These are phyloP conservation scores for Cirrhinus molitorella DNA, from an alignment of 2,797 vertebrate genomes.

Conservation along the genomic window DNA sequence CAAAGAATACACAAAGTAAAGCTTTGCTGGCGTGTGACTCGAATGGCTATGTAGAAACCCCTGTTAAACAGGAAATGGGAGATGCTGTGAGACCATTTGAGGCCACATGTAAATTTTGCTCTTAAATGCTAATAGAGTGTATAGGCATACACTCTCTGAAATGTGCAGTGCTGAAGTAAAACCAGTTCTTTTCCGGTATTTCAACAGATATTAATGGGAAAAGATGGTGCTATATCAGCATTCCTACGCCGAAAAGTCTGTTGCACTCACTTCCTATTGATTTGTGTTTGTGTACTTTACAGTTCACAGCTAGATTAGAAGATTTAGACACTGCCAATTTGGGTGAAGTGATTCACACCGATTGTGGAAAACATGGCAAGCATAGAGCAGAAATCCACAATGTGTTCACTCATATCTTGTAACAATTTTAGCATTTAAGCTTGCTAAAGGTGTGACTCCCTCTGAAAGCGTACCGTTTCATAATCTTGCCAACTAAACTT, in stretches of 20 bases:
- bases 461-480: background rate
- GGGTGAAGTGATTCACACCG: background rate
- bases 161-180: background rate
- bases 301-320: background rate
- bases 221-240: background rate
- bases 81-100: background rate
- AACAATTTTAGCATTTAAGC: background rate
- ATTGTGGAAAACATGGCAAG: constrained; percentile 10
- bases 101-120: background rate
- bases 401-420: background rate
- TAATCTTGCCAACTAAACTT: background rate
- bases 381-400: background rate
- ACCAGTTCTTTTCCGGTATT: background rate
- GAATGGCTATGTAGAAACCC: background rate
- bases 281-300: background rate
- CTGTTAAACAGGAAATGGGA: constrained; percentile 4
- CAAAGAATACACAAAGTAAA: background rate
- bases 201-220: background rate
- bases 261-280: background rate
- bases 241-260: background rate
- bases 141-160: too few relatives aligned
- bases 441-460: background rate
- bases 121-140: background rate
- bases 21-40: background rate
- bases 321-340: constrained; percentile 1